A percentile compares a stretch with the other conserved stretches of the same genome.
Evolutionary conservation across 2,113 vertebrate genomes (phyloP).

Genomic region (Zootoca vivipara): DNA sequence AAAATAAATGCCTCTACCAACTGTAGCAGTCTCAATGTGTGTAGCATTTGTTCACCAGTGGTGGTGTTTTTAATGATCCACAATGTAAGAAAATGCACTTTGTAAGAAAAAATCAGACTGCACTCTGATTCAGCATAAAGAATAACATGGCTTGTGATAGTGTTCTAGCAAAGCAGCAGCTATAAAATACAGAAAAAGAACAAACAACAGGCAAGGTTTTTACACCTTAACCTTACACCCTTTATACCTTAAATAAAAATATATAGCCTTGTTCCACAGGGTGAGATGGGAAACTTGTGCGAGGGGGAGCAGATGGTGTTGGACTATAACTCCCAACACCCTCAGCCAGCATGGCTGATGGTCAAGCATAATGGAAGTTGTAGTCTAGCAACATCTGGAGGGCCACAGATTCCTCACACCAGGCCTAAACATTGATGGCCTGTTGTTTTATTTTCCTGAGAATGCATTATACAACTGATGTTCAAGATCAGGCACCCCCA

Average conservation of each 20-base stretch:
- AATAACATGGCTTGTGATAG: no score
- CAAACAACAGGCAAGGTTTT: not conserved
- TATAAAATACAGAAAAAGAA: not conserved
- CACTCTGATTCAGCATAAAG: no score
- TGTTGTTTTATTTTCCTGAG: not conserved
- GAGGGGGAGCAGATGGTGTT: no score
- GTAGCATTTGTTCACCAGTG: not conserved
- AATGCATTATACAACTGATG: not conserved
- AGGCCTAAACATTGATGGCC: not conserved
- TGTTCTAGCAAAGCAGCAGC: not conserved
- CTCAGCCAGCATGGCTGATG: not conserved
- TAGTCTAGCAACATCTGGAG: no score
- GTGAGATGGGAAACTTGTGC: no score
- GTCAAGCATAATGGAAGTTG: no score
- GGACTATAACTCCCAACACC: no score
- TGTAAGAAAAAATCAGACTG: no score
- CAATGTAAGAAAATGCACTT: not conserved
- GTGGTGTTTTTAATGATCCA: not conserved
- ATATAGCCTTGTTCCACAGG: not conserved
- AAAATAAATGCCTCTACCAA: not conserved
- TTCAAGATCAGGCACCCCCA: no score
- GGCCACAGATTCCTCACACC: no score
- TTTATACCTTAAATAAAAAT: not conserved
- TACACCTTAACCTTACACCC: not conserved
- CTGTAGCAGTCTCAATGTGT: not conserved